A percentile compares a stretch with the other conserved stretches of the same genome.
Conservation (phyloP, 2,797 vertebrate species). For the Hafferia zeledoni region DNA sequence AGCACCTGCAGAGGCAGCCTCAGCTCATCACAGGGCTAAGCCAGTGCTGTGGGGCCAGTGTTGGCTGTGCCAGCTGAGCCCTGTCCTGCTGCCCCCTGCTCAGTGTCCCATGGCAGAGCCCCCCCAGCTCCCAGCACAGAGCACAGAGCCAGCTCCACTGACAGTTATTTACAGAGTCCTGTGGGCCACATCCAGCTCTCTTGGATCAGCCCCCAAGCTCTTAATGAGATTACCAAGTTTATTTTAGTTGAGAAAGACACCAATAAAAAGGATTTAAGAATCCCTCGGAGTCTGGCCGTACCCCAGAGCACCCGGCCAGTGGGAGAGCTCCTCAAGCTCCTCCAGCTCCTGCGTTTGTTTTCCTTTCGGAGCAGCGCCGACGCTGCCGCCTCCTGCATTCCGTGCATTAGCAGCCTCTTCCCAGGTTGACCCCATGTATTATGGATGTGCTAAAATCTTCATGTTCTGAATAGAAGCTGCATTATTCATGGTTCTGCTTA, state of each 20-base stretch:
- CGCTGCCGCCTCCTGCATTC: slow-evolving; percentile 2
- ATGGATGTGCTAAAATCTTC: slow-evolving; percentile 56
- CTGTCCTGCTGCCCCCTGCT: background rate
- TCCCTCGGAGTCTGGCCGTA: background rate
- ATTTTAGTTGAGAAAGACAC: slow-evolving; percentile 46
- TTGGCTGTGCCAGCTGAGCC: background rate
- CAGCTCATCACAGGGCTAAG: background rate
- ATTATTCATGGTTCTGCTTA: slow-evolving; percentile 63
- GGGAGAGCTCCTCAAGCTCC: slow-evolving; percentile 4
- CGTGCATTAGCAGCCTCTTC: slow-evolving; percentile 40
- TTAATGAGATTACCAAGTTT: slow-evolving; percentile 50
- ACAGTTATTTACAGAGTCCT: background rate
- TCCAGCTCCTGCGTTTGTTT: background rate
- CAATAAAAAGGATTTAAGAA: slow-evolving; percentile 40
- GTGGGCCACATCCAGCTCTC: background rate
- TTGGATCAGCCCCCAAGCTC: slow-evolving; percentile 13
- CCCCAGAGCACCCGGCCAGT: background rate
- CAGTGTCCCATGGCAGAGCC: background rate
- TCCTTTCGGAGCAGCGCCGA: background rate
- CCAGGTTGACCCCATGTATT: slow-evolving; percentile 59
- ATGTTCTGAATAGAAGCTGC: slow-evolving; percentile 53
- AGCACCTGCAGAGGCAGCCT: background rate
- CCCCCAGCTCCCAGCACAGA: background rate
- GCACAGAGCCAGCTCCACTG: background rate
- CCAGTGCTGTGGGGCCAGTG: accelerated